Evolutionary conservation across 2,797 vertebrate species (phyloP).

Genomic region (Karalla daura): DNA sequence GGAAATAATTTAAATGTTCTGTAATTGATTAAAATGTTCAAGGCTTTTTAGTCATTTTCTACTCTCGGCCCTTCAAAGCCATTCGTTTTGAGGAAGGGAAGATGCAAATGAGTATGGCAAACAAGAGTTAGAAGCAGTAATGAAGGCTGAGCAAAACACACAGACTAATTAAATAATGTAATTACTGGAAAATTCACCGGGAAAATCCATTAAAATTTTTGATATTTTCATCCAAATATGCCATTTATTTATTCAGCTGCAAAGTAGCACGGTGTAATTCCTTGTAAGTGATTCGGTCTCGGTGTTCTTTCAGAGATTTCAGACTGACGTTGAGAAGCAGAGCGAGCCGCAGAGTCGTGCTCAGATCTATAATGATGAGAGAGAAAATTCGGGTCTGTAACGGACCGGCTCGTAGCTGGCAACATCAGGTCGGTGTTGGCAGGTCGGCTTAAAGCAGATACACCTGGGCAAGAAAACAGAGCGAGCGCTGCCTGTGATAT

Average conservation of each 20-base stretch:
- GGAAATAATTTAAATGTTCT: conserved; percentile 18
- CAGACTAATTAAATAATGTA: conserved; percentile 36
- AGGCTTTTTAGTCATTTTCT: conserved; percentile 26
- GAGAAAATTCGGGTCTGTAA: not conserved
- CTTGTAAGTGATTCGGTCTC: conserved; percentile 1
- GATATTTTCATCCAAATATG: conserved; percentile 46
- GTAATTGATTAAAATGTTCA: conserved; percentile 26
- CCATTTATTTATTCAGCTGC: conserved; percentile 8
- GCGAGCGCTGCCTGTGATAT: not conserved
- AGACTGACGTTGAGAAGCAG: conserved; percentile 9
- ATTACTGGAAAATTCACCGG: conserved; percentile 41
- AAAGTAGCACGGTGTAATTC: conserved; percentile 15
- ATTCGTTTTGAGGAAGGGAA: conserved; percentile 21
- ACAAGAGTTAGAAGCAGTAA: not conserved
- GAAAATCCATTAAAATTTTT: conserved; percentile 49
- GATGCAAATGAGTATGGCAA: conserved; percentile 1
- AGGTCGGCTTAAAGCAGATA: conserved; percentile 17
- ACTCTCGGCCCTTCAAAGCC: conserved; percentile 7
- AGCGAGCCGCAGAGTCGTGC: not conserved
- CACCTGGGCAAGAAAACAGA: not conserved
- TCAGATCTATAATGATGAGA: not conserved
- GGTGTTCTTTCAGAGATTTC: conserved; percentile 13
- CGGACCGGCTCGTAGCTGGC: conserved; percentile 2
- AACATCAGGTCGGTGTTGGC: not conserved
- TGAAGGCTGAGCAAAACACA: conserved; percentile 16